These are phyloP conservation scores for Vombatus ursinus DNA, from an alignment of 2,113 vertebrate species.

Conservation along the genomic window DNA sequence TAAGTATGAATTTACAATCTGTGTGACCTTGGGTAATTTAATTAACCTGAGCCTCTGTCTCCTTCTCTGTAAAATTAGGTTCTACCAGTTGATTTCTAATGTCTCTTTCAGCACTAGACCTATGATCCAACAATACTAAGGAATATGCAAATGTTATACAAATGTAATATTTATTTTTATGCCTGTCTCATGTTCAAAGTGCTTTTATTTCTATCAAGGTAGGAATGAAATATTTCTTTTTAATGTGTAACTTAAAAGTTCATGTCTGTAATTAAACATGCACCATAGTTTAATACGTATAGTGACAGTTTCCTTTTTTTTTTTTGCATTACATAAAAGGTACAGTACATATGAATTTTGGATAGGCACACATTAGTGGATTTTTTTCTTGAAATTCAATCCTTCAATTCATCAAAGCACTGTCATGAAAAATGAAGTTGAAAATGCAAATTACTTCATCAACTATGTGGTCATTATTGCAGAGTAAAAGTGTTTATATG, in stretches of 20 bases:
- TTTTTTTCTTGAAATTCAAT: conserved; percentile 30
- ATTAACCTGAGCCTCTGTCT: neutral
- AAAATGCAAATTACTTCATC: neutral
- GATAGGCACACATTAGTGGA: neutral
- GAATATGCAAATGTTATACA: neutral
- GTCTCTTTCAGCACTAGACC: neutral
- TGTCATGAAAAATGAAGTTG: neutral
- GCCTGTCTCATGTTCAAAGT: neutral
- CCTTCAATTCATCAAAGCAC: neutral
- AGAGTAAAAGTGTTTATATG: neutral
- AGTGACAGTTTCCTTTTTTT: conserved; percentile 22
- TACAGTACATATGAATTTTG: neutral
- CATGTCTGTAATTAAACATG: conserved; percentile 9
- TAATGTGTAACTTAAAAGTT: conserved; percentile 10
- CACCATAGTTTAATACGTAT: neutral
- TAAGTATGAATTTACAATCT: neutral
- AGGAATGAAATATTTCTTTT: neutral
- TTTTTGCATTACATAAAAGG: conserved; percentile 23
- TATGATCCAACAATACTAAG: neutral
- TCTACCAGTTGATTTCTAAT: neutral
- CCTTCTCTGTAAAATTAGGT: neutral
- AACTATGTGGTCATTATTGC: neutral
- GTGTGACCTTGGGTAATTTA: neutral
- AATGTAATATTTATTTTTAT: neutral
- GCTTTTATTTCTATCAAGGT: neutral